phyloP scores from a whole-genome alignment of 2,113 vertebrate species.

The Dicrurus megarhynchus region DNA sequence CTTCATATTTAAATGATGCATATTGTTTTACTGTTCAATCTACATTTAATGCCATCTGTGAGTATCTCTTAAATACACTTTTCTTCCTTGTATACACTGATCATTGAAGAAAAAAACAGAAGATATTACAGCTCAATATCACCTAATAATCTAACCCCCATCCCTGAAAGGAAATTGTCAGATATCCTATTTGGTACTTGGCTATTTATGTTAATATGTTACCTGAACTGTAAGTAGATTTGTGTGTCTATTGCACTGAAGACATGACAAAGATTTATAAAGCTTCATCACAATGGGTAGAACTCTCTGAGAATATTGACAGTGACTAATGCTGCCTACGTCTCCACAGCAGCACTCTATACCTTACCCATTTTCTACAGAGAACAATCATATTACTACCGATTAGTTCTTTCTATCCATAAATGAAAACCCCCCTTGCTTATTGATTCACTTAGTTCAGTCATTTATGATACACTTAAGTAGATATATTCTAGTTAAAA shows the following conservation, averaged over 20 bases:
- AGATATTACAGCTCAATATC: conserved; percentile 11
- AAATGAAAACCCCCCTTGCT: conserved; percentile 2
- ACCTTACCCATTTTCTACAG: conserved; percentile 52
- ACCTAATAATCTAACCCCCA: conserved; percentile 22
- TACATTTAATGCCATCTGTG: not conserved
- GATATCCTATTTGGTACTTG: conserved; percentile 59
- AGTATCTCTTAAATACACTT: conserved; percentile 17
- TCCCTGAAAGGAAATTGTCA: conserved; percentile 34
- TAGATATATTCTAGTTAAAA: conserved; percentile 25
- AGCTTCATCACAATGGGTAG: conserved; percentile 52
- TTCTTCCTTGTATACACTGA: conserved; percentile 13
- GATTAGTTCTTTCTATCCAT: conserved; percentile 37
- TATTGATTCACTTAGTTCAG: conserved; percentile 58
- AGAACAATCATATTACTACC: conserved; percentile 51
- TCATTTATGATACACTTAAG: conserved; percentile 40
- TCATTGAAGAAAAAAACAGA: conserved; percentile 4
- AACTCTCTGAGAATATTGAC: conserved; percentile 59
- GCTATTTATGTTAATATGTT: conserved; percentile 55
- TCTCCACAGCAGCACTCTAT: conserved; percentile 53
- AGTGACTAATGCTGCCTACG: conserved; percentile 56
- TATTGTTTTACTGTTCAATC: not conserved
- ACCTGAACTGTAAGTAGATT: conserved; percentile 66
- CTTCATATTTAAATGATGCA: not conserved
- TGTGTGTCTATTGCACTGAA: conserved; percentile 53
- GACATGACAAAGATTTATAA: conserved; percentile 70